Evolutionary conservation across 1,140 invertebrate species (phyloP).

Genomic region (Brachionus sp.): DNA sequence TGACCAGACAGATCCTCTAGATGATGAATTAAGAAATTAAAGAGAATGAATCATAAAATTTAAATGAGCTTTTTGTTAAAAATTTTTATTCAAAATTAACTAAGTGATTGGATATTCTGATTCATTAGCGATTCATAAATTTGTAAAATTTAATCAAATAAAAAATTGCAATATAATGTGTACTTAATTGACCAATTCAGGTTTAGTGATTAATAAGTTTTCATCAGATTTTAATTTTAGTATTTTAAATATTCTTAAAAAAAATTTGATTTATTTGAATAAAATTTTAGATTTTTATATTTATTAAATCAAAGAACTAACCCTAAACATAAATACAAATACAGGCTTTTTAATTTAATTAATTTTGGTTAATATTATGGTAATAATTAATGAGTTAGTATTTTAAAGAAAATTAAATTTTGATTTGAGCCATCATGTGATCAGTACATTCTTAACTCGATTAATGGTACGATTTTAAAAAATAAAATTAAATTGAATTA

Average conservation of each 20-base stretch:
- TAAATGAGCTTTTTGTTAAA: background rate
- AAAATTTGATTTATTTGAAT: background rate
- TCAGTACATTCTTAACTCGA: too few relatives aligned
- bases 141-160: background rate
- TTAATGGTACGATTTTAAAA: too few relatives aligned
- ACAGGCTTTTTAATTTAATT: background rate
- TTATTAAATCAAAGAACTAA: background rate
- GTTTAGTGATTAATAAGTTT: background rate
- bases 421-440: too few relatives aligned
- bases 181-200: background rate
- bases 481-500: too few relatives aligned
- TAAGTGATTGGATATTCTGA: background rate
- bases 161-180: background rate
- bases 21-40: background rate
- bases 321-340: too few relatives aligned
- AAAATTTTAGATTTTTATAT: background rate
- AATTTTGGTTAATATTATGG: background rate
- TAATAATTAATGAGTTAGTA: too few relatives aligned
- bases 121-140: background rate
- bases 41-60: background rate
- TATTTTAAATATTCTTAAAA: background rate
- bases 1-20: background rate
- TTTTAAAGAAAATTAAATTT: too few relatives aligned
- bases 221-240: background rate
- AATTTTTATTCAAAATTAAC: background rate